These are phyloP conservation scores for Troglohyphantes excavatus DNA, from an alignment of 2,888 invertebrate genomes.

Conservation along the genomic window DNA sequence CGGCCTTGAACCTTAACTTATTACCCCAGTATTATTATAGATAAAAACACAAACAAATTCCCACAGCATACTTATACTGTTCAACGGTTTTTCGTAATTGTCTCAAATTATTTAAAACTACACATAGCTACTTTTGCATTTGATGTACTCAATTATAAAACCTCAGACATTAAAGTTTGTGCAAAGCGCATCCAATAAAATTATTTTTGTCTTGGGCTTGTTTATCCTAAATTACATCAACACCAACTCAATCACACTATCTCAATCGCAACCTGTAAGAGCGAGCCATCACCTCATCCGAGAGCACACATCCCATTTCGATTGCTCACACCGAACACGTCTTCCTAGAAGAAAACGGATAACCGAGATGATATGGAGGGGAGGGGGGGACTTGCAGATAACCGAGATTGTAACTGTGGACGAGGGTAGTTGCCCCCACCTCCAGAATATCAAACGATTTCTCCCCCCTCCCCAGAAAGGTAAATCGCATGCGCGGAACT, in stretches of 20 bases:
- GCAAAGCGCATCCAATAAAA: too few species aligned
- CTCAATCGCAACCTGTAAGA: conserved; percentile 52
- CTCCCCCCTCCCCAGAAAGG: background rate
- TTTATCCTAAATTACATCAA: too few species aligned
- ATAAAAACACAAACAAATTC: too few species aligned
- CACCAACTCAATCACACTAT: background rate
- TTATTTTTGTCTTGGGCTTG: too few species aligned
- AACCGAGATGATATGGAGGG: conserved; percentile 27
- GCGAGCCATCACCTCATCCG: conserved; percentile 29
- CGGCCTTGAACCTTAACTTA: too few species aligned
- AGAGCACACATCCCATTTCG: conserved; percentile 20
- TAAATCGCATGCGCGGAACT: background rate
- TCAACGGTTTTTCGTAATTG: too few species aligned
- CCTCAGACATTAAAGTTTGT: too few species aligned
- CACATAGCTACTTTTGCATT: too few species aligned
- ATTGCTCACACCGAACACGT: conserved; percentile 45
- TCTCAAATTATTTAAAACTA: too few species aligned
- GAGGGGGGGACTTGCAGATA: conserved; percentile 42
- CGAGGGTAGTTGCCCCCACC: conserved; percentile 15
- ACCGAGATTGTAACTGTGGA: conserved; percentile 59
- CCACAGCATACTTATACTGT: too few species aligned
- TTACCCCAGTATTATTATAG: too few species aligned
- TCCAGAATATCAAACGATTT: conserved; percentile 43
- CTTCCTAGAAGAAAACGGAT: conserved; percentile 50
- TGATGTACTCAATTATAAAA: too few species aligned